Evolutionary conservation across 2,888 invertebrate genomes (phyloP).

Genomic region (Trimorus sp.): DNA sequence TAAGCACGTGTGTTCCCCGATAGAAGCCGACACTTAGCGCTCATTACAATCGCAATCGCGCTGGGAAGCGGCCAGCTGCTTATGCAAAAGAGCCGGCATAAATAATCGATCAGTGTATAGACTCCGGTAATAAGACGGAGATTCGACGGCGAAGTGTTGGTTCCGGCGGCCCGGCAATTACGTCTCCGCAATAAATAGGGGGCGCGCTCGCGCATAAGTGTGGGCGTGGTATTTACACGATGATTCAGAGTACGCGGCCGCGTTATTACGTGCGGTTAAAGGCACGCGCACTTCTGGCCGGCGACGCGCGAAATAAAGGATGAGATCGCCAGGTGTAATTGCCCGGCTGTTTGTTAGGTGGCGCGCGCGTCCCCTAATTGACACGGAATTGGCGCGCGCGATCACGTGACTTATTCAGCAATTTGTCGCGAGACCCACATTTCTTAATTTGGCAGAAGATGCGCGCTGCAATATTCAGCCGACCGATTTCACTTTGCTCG

Average conservation of each 20-base stretch:
- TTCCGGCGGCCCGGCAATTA: slow-evolving; percentile 12
- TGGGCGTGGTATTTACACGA: slow-evolving; percentile 66
- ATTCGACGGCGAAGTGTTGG: slow-evolving; percentile 44
- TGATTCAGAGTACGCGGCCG: slow-evolving; percentile 66
- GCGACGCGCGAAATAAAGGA: slow-evolving; percentile 68
- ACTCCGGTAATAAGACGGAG: slow-evolving; percentile 53
- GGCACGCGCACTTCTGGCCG: slow-evolving; percentile 65
- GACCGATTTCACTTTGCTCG: slow-evolving; percentile 42
- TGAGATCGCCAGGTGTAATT: slow-evolving; percentile 71
- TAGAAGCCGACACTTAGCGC: slow-evolving; percentile 38
- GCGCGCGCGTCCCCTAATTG: slow-evolving; percentile 40
- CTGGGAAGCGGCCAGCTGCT: slow-evolving; percentile 55
- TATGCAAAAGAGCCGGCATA: slow-evolving; percentile 40
- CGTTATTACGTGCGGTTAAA: slow-evolving; percentile 74
- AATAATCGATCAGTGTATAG: slow-evolving; percentile 56
- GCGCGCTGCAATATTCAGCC: slow-evolving; percentile 38
- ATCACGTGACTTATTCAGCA: slow-evolving; percentile 14
- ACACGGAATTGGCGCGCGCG: slow-evolving; percentile 12
- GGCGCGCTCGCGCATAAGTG: slow-evolving; percentile 44
- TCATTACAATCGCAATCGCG: slow-evolving; percentile 46
- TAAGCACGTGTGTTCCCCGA: slow-evolving; percentile 31
- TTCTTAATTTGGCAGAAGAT: slow-evolving; percentile 51
- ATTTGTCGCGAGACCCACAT: slow-evolving; percentile 38
- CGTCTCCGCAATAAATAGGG: neutral
- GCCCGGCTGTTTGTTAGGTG: slow-evolving; percentile 72